Percentiles rank a stretch among this genome's conserved stretches.
Evolutionary conservation across 2,797 vertebrate genomes (phyloP).

Genomic region (Arremon brunneinucha): DNA sequence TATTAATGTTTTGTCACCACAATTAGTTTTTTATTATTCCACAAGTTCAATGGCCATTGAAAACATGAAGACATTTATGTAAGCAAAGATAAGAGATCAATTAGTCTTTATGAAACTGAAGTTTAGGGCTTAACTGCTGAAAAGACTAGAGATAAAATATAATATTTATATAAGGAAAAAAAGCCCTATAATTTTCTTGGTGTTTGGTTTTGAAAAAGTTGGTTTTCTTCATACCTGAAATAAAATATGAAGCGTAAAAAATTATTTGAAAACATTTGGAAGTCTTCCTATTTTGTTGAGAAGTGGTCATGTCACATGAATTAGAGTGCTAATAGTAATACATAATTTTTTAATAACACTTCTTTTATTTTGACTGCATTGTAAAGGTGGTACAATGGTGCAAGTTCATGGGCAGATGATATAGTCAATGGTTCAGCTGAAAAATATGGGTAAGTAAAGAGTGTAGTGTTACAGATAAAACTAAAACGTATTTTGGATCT

Average conservation of each 20-base stretch:
- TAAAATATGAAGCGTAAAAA: neutral
- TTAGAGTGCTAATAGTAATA: conserved; percentile 1
- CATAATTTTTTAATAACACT: conserved; percentile 36
- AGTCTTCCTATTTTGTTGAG: neutral
- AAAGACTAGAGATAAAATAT: neutral
- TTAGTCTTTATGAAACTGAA: neutral
- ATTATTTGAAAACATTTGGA: neutral
- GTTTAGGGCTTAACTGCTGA: neutral
- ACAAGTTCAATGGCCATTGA: neutral
- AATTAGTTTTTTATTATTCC: neutral
- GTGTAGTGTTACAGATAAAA: conserved; percentile 33
- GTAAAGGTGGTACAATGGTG: conserved; percentile 83
- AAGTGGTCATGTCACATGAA: neutral
- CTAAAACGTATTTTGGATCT: conserved; percentile 6
- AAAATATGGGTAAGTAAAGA: conserved; percentile 77
- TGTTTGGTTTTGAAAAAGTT: neutral
- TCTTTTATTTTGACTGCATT: conserved; percentile 74
- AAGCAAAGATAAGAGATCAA: neutral
- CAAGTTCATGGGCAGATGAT: conserved; percentile 81
- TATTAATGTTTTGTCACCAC: neutral
- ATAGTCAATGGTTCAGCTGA: conserved; percentile 84
- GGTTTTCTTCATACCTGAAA: neutral
- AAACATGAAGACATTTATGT: neutral
- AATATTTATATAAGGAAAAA: neutral
- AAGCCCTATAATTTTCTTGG: neutral